Base-by-base conservation (phyloP, 1,140 invertebrate species). In the Musca vetustissima region DNA sequence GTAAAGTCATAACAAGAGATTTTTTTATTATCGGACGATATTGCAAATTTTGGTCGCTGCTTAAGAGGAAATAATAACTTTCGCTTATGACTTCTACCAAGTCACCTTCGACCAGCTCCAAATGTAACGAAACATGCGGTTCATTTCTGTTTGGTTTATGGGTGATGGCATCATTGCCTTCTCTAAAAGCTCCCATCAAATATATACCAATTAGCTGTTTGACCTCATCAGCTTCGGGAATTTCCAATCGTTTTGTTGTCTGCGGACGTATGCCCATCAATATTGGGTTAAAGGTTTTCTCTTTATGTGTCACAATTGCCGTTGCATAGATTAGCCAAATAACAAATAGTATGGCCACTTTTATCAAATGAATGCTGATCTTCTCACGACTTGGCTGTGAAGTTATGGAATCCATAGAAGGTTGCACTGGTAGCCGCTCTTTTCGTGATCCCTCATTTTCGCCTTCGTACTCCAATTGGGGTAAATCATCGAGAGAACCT, bases 241-340 rank as follows among this genome's bases (percentile, higher is more conserved):
- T 11, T 2, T 43, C 36, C 36, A 43, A 43, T 9, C 36, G 36
- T 43, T 43, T 43, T 1, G 36, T 43, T 43, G 6, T 43, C 36
- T 9, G 13, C 2, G 57, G 28, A 13, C 28, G 3, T 43, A 61
- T 13, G 2, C 28, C n/a, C 2, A 21, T 13, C 17, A 61, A 36
- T 21, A 36, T 13, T 4, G 28, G 28, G 4, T 36, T n/a, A 9
- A 19, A 11, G 13, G 19, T 8, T 4, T 61, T n/a, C 13, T 61
- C 57, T 36, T 61, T 43, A 36, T 61, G 57, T 3, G 28, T 36
- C 2, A 61, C 19, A 25, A 61, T 61, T n/a, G 57, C 28, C 36
- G 36, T 43, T 2, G 57, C 28, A 17, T 61, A 61, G 7, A 61
- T 61, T 9, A 28, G 21, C 57, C 57, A 61, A 4, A 61, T 61